phyloP scores from a whole-genome alignment of 2,888 invertebrate genomes.

The Mimachlamys varia region DNA sequence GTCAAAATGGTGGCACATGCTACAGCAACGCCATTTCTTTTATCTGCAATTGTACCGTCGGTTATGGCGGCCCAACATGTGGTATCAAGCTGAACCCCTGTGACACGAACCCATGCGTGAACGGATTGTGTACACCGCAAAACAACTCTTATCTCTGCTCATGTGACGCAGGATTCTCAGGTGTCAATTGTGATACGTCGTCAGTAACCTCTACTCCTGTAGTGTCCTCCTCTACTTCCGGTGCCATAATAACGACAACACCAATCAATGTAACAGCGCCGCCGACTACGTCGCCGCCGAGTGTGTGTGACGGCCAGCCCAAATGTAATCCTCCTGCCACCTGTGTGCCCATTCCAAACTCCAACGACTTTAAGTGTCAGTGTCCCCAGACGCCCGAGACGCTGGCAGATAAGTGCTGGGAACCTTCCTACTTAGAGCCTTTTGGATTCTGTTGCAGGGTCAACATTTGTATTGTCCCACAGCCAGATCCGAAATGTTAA shows the following conservation, averaged over 20 bases:
- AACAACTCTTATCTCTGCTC: conserved; percentile 40
- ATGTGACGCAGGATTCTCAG: conserved; percentile 45
- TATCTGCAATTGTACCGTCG: conserved; percentile 40
- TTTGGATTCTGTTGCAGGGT: conserved; percentile 47
- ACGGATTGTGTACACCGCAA: conserved; percentile 39
- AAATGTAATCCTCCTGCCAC: conserved; percentile 38
- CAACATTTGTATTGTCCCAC: conserved; percentile 41
- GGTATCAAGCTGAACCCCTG: conserved; percentile 39
- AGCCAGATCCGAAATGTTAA: background rate
- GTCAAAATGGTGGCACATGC: conserved; percentile 44
- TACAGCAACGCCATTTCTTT: conserved; percentile 41
- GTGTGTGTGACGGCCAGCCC: conserved; percentile 47
- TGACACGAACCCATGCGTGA: conserved; percentile 42
- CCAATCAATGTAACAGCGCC: background rate
- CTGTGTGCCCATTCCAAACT: conserved; percentile 5
- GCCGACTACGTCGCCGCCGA: background rate
- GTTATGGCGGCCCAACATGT: conserved; percentile 41
- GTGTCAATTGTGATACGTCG: conserved; percentile 37
- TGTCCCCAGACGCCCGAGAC: conserved; percentile 47
- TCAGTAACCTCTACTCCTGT: background rate
- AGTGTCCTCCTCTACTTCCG: background rate
- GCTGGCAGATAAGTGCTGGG: conserved; percentile 39
- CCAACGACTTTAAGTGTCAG: conserved; percentile 41
- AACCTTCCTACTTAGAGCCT: conserved; percentile 43
- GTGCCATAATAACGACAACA: background rate